Conservation (phyloP, 2,888 invertebrate species). For the Pterostichus madidus region DNA sequence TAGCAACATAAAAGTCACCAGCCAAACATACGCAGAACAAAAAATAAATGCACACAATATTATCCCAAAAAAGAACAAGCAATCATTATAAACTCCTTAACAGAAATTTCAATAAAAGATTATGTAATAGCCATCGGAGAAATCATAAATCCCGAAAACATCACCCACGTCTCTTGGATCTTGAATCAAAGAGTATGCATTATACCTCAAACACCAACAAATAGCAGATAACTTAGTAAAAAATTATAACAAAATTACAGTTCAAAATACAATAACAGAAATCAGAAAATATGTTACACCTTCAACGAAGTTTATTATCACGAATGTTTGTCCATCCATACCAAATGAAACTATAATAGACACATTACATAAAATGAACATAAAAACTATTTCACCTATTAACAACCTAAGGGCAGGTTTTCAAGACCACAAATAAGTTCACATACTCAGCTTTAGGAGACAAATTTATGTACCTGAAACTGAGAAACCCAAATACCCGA, state of each 20-base stretch:
- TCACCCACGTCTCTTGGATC: no score
- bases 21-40: not conserved
- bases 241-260: slow-evolving; percentile 14
- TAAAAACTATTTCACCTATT: no score
- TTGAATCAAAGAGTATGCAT: slow-evolving; percentile 1
- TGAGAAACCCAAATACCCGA: slow-evolving; percentile 4
- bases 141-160: no score
- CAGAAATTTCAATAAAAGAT: no score
- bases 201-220: slow-evolving; percentile 23
- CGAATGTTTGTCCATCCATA: slow-evolving; percentile 33
- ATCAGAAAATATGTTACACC: no score
- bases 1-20: no score
- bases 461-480: slow-evolving; percentile 14
- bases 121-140: no score
- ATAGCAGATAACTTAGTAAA: slow-evolving; percentile 8
- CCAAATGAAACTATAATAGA: slow-evolving; percentile 11
- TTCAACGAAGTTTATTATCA: not conserved
- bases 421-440: no score
- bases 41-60: not conserved
- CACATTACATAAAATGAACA: not conserved
- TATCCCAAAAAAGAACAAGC: slow-evolving; percentile 39
- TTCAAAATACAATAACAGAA: not conserved
- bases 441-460: no score
- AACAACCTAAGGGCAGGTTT: no score
- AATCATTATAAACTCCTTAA: slow-evolving; percentile 21